Evolutionary conservation across 2,888 invertebrate species (phyloP).

Genomic region (Smittia sp.): DNA sequence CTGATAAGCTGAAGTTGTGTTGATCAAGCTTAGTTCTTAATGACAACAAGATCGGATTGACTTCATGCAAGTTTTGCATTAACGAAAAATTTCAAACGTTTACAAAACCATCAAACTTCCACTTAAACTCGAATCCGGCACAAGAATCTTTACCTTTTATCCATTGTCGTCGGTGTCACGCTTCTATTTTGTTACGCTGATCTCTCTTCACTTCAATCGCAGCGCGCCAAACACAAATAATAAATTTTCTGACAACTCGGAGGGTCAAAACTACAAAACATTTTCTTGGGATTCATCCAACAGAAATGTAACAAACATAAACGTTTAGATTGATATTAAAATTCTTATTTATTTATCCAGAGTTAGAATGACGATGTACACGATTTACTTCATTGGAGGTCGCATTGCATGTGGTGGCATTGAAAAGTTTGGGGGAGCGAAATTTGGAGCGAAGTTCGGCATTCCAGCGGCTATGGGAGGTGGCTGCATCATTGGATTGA

Average conservation of each 20-base stretch:
- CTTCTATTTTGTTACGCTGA: neutral
- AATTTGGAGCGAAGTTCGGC: neutral
- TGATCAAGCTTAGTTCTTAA: neutral
- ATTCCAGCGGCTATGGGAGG: neutral
- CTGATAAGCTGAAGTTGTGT: neutral
- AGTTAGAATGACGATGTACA: neutral
- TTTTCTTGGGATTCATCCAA: neutral
- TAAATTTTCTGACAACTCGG: neutral
- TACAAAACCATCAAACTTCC: neutral
- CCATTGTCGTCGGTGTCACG: neutral
- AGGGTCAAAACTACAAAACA: neutral
- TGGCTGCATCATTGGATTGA: conserved; percentile 9
- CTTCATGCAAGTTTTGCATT: neutral
- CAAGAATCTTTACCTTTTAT: neutral
- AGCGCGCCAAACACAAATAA: neutral
- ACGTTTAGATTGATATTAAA: neutral
- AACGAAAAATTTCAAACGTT: neutral
- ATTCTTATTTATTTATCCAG: neutral
- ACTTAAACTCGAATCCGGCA: neutral
- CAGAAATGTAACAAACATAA: neutral
- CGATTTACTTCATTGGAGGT: neutral
- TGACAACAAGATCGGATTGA: neutral
- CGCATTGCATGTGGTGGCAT: neutral
- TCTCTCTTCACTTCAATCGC: no score
- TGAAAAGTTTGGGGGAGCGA: neutral